Evolutionary conservation across 2,113 vertebrate species (phyloP).

Genomic region (Aviceda subcristata): DNA sequence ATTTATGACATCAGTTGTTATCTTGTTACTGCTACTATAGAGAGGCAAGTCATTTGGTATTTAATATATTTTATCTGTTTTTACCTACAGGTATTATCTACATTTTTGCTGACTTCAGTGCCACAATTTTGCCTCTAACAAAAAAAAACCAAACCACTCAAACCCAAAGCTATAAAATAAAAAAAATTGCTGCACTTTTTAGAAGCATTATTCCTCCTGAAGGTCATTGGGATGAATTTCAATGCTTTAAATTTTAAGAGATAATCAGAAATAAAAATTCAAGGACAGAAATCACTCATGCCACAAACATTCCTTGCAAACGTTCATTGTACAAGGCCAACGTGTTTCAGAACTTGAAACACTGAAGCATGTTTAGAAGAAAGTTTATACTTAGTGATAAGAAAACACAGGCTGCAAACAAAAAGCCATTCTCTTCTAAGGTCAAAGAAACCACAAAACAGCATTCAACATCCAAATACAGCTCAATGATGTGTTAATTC

Average conservation of each 20-base stretch:
- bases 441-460: constrained; percentile 19
- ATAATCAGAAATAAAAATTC: not conserved
- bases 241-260: not conserved
- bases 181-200: not conserved
- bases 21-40: not conserved
- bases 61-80: not conserved
- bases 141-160: not conserved
- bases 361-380: not conserved
- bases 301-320: not conserved
- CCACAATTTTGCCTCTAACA: not conserved
- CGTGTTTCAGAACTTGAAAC: constrained; percentile 30
- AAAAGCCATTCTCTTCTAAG: constrained; percentile 45
- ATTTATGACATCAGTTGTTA: not conserved
- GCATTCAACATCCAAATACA: not conserved
- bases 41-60: not conserved
- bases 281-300: not conserved
- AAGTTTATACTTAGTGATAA: not conserved
- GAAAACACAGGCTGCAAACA: constrained; percentile 28
- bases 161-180: not conserved
- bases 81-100: not conserved
- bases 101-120: not conserved
- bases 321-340: not conserved
- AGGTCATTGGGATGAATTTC: not conserved
- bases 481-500: not conserved
- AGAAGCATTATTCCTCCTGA: not conserved